A percentile compares a stretch with the other conserved stretches of the same genome.
phyloP scores from a whole-genome alignment of 2,113 vertebrate species.

The Rhinopomastus cyanomelas region DNA sequence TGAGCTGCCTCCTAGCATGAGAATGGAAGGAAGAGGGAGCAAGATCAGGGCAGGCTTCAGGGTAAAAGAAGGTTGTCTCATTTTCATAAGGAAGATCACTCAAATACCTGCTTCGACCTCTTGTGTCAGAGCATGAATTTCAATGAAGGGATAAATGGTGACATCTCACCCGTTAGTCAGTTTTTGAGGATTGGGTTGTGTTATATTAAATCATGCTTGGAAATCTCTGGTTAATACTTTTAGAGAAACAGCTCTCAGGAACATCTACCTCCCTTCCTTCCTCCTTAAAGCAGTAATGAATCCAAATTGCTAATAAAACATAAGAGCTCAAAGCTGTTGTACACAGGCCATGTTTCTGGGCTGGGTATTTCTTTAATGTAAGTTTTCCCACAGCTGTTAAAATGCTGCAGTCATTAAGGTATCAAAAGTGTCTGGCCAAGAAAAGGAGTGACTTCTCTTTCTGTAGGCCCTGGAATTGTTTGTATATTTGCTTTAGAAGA shows the following conservation, averaged over 20 bases:
- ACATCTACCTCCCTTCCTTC: slow-evolving; percentile 75
- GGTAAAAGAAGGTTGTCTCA: slow-evolving; percentile 59
- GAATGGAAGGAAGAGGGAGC: not conserved
- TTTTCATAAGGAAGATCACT: slow-evolving; percentile 54
- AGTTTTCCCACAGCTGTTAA: slow-evolving; percentile 77
- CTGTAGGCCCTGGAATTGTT: slow-evolving; percentile 46
- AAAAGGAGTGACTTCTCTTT: slow-evolving; percentile 60
- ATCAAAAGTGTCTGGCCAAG: slow-evolving; percentile 70
- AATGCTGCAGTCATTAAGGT: slow-evolving; percentile 73
- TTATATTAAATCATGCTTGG: slow-evolving; percentile 66
- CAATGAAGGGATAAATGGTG: slow-evolving; percentile 41
- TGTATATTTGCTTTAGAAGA: slow-evolving; percentile 43
- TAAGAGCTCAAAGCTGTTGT: slow-evolving; percentile 74
- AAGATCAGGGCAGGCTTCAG: slow-evolving; percentile 30
- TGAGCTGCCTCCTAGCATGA: slow-evolving; percentile 23
- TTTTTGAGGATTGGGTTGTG: slow-evolving; percentile 19
- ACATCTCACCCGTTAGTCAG: slow-evolving; percentile 19
- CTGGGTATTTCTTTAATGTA: slow-evolving; percentile 75
- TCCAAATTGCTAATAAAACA: slow-evolving; percentile 82
- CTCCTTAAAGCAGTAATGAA: slow-evolving; percentile 77
- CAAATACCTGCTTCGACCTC: slow-evolving; percentile 52
- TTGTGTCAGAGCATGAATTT: slow-evolving; percentile 51
- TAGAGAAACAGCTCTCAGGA: slow-evolving; percentile 75
- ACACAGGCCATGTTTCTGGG: slow-evolving; percentile 69
- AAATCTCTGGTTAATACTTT: slow-evolving; percentile 77